These are phyloP conservation scores for Columba livia DNA, from an alignment of 2,113 vertebrate genomes.

Conservation along the genomic window DNA sequence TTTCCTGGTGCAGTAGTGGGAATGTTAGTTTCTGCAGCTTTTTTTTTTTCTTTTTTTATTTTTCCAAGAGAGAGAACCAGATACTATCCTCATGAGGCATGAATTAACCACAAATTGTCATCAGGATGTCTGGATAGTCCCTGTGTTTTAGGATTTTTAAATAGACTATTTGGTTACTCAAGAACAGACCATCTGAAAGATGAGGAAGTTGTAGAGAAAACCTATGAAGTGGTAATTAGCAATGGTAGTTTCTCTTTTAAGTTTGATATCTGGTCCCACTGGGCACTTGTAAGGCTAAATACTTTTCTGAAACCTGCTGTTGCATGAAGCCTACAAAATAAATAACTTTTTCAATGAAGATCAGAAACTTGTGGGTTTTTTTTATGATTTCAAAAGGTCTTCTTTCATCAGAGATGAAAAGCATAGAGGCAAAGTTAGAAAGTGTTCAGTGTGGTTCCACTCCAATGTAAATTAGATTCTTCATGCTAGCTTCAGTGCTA, in stretches of 20 bases:
- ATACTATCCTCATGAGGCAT: neutral
- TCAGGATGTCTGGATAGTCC: neutral
- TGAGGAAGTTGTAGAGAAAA: neutral
- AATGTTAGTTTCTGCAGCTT: neutral
- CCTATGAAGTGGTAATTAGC: neutral
- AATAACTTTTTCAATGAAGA: neutral
- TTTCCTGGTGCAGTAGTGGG: neutral
- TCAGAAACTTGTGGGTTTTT: neutral
- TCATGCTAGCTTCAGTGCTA: neutral
- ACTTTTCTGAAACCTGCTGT: neutral
- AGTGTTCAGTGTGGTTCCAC: neutral
- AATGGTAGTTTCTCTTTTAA: neutral
- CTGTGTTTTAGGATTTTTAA: neutral
- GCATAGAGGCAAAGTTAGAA: neutral
- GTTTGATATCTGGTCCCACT: neutral
- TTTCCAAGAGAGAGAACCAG: neutral
- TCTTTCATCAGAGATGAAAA: neutral
- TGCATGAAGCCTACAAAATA: neutral
- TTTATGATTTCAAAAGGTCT: neutral
- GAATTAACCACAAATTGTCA: neutral
- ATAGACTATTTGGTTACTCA: neutral
- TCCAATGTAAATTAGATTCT: neutral
- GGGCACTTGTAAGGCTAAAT: neutral
- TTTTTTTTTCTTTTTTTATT: neutral
- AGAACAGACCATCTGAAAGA: neutral